Base-by-base conservation (phyloP, 2,888 invertebrate species). In the Eupithecia abbreviata region DNA sequence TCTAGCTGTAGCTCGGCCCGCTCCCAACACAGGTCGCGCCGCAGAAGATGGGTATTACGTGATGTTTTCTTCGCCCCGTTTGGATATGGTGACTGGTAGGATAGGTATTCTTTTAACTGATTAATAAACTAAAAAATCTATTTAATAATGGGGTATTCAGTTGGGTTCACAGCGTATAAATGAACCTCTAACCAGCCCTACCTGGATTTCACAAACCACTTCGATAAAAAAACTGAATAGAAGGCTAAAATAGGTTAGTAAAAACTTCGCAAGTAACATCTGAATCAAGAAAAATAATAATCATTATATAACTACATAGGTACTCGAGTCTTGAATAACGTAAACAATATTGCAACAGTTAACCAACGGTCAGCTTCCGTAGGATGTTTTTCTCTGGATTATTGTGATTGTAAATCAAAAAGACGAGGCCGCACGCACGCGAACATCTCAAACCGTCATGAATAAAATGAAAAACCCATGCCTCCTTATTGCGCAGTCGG, bases 301-400 rank as follows among this genome's bases (percentile, higher is more conserved):
- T n/a, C n/a, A 66, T 42, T 6, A 2, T 15, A 68, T 47, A 4
- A n/a, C 0, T 41, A 10, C 12, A 41, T 42, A 12, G 2, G 42
- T 67, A 45, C 68, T 68, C 68, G 68, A 47, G 30, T 42, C 68
- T 7, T 3, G 47, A n/a, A 43, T 69, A 69, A 30, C 30, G 69
- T 66, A 77, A 72, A 72, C 62, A 74, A 58, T 65, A 45, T 65
- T 62, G 30, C n/a, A 66, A 75, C 72, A 67, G 58, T 55, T 45
- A 41, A 66, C 72, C 18, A 51, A 47, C 68, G 30, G 43, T 68
- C 68, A 45, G 49, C 51, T 76, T 78, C 78, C 75, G 78, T 73
- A 73, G 71, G 78, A 78, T 78, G 78, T 78, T 78, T 76, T 78
- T 72, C 75, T 71, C 77, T 43, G 18, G 55, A 68, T 75, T 73